Evolutionary conservation across 1,140 invertebrate species (phyloP).

Genomic region (Drosophila truncata): DNA sequence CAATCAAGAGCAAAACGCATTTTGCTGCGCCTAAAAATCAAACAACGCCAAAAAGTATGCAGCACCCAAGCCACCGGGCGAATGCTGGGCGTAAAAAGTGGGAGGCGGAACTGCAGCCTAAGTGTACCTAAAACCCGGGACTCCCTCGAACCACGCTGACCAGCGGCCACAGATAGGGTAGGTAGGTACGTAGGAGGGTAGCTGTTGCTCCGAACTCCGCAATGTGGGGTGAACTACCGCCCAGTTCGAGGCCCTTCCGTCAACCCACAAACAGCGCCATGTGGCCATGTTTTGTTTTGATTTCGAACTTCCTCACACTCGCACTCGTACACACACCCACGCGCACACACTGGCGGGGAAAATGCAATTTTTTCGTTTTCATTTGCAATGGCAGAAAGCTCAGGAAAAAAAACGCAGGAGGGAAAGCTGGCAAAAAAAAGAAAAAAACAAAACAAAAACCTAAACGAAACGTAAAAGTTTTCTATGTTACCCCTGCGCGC

Average conservation of each 20-base stretch:
- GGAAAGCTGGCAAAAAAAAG: constrained; percentile 16
- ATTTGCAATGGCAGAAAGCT: constrained; percentile 52
- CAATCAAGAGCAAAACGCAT: constrained; percentile 75
- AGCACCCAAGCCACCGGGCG: constrained; percentile 38
- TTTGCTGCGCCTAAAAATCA: constrained; percentile 81
- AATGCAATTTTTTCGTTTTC: constrained; percentile 83
- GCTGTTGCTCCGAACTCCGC: constrained; percentile 64
- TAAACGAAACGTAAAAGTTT: constrained; percentile 65
- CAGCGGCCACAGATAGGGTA: constrained; percentile 20
- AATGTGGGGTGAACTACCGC: constrained; percentile 29
- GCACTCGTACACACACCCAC: background rate
- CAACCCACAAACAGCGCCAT: constrained; percentile 46
- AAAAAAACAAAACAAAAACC: constrained; percentile 29
- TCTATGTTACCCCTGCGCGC: constrained; percentile 62
- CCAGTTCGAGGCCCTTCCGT: background rate
- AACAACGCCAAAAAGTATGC: constrained; percentile 80
- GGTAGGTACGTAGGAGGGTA: background rate
- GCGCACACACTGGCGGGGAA: constrained; percentile 18
- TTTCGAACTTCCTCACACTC: constrained; percentile 52
- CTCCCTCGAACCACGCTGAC: constrained; percentile 21
- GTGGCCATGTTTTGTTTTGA: constrained; percentile 76
- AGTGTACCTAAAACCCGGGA: constrained; percentile 53
- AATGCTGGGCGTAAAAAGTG: background rate
- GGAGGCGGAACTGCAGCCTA: constrained; percentile 55
- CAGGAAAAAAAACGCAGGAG: constrained; percentile 7